A percentile compares a stretch with the other conserved stretches of the same genome.
These are phyloP conservation scores for Amblyornis subalaris DNA, from an alignment of 2,113 vertebrate genomes.

Conservation along the genomic window DNA sequence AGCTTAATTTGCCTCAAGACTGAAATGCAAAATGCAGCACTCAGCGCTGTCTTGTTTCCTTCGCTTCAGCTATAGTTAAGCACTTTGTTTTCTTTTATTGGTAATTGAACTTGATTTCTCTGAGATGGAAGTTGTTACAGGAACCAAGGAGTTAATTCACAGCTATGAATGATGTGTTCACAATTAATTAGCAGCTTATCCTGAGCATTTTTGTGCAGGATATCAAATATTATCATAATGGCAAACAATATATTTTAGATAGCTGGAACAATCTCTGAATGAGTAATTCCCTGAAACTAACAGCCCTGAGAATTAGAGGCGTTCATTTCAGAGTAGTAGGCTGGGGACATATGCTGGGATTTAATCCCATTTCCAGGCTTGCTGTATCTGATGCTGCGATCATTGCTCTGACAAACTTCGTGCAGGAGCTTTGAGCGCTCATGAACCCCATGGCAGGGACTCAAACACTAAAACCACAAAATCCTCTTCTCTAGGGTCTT, in stretches of 20 bases:
- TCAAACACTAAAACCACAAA: neutral
- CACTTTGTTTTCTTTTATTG: neutral
- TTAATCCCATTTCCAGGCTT: neutral
- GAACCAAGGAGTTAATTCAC: neutral
- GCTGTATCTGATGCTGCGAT: neutral
- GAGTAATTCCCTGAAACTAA: neutral
- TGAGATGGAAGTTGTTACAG: neutral
- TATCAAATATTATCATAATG: neutral
- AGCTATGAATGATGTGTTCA: neutral
- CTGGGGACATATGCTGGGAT: neutral
- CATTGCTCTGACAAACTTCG: fast-evolving
- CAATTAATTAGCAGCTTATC: conserved; percentile 5
- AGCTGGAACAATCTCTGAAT: neutral
- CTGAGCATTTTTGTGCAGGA: neutral
- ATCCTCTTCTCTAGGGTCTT: neutral
- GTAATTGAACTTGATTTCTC: conserved; percentile 20
- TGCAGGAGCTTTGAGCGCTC: neutral
- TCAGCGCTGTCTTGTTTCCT: neutral
- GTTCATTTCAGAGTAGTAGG: neutral
- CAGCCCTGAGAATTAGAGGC: neutral
- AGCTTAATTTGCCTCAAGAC: neutral
- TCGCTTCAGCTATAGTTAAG: neutral
- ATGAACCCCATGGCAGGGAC: neutral
- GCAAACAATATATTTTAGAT: neutral
- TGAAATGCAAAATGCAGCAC: neutral